These are phyloP conservation scores for Sebastes iracundus DNA, from an alignment of 2,797 vertebrate species.

Conservation along the genomic window DNA sequence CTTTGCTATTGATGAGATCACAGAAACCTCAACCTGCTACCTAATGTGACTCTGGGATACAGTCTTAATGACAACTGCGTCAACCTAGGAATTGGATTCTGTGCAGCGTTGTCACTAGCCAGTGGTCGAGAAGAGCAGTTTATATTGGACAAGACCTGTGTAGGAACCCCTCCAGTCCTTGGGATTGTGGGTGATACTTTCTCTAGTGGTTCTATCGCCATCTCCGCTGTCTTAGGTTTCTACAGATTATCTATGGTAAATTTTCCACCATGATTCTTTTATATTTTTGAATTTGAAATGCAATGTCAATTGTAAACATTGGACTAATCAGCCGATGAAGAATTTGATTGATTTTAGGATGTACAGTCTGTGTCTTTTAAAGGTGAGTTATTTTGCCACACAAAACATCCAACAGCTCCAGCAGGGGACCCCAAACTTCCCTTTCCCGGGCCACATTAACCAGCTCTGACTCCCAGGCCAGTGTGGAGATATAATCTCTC, in stretches of 20 bases:
- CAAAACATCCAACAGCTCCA: constrained; percentile 10
- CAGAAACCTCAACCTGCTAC: too few relatives aligned
- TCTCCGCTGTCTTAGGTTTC: constrained; percentile 54
- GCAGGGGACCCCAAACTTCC: too few relatives aligned
- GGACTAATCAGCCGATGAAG: not conserved
- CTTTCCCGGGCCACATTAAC: too few relatives aligned
- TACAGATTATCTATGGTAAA: constrained; percentile 65
- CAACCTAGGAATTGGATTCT: constrained; percentile 68
- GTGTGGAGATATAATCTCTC: too few relatives aligned
- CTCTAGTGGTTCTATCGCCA: constrained; percentile 55
- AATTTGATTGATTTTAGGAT: constrained; percentile 29
- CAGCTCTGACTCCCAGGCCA: too few relatives aligned
- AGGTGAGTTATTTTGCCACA: constrained; percentile 79
- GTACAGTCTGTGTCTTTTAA: not conserved
- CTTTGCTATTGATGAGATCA: too few relatives aligned
- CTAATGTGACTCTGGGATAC: not conserved
- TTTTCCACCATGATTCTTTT: not conserved
- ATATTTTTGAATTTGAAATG: not conserved
- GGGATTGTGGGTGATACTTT: constrained; percentile 65
- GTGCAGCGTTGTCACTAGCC: constrained; percentile 59
- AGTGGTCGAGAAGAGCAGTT: constrained; percentile 47
- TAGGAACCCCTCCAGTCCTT: constrained; percentile 40
- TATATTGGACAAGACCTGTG: constrained; percentile 21
- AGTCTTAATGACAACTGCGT: not conserved
- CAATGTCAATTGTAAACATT: not conserved